Conservation (phyloP, 2,888 invertebrate species). For the Melanotus villosus region DNA sequence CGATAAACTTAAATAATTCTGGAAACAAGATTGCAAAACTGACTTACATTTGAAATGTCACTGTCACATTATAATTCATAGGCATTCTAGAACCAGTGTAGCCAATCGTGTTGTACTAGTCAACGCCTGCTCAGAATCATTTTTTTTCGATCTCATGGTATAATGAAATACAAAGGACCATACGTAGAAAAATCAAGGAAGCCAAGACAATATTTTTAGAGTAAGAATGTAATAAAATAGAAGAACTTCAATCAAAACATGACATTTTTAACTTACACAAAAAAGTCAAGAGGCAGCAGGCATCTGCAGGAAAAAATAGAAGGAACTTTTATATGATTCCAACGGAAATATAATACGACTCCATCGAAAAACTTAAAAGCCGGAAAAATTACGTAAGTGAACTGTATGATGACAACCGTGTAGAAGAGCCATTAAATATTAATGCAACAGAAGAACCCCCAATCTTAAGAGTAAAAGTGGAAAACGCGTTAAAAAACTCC, state of each 20-base stretch:
- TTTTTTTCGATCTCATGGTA: too few species aligned
- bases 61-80: too few species aligned
- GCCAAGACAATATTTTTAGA: neutral
- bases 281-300: slow-evolving; percentile 8
- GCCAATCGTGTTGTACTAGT: too few species aligned
- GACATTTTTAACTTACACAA: slow-evolving; percentile 2
- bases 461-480: too few species aligned
- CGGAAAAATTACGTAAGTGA: slow-evolving; percentile 3
- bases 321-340: neutral
- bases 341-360: neutral
- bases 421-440: too few species aligned
- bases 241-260: slow-evolving; percentile 1
- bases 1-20: too few species aligned
- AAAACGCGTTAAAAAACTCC: too few species aligned
- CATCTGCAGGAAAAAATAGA: neutral
- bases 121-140: too few species aligned
- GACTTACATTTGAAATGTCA: too few species aligned
- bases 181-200: neutral
- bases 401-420: neutral
- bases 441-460: too few species aligned
- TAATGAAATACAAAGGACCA: neutral
- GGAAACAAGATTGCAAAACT: too few species aligned
- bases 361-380: neutral
- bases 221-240: slow-evolving; percentile 10
- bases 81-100: too few species aligned